These are phyloP conservation scores for Pygocentrus nattereri DNA, from an alignment of 2,797 vertebrate genomes.

Conservation along the genomic window DNA sequence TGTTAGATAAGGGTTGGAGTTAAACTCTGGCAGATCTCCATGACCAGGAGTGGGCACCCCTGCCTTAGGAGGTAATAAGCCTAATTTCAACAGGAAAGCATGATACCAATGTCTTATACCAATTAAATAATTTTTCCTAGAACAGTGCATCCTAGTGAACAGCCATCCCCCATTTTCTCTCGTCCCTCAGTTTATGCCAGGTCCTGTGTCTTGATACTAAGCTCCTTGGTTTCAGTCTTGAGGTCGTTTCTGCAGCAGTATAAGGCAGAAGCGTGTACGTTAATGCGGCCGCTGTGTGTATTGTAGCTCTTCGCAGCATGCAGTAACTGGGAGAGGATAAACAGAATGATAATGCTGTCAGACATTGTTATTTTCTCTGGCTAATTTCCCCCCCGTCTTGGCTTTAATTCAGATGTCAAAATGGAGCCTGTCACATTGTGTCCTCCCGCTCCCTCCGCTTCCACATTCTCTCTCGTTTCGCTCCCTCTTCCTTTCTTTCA, in stretches of 20 bases:
- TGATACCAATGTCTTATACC: no score
- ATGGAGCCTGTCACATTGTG: conserved; percentile 61
- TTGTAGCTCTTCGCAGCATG: conserved; percentile 47
- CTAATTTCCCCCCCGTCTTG: conserved; percentile 58
- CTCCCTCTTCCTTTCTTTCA: conserved; percentile 57
- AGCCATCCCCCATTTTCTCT: neutral
- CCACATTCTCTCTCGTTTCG: conserved; percentile 56
- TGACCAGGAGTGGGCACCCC: no score
- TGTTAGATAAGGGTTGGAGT: no score
- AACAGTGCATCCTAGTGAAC: neutral
- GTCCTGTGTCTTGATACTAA: neutral
- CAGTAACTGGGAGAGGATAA: conserved; percentile 58
- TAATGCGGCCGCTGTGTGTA: conserved; percentile 38
- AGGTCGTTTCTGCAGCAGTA: conserved; percentile 36
- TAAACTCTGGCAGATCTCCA: no score
- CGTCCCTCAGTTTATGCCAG: neutral
- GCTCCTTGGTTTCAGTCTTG: conserved; percentile 9
- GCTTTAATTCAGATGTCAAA: conserved; percentile 66
- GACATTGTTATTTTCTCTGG: conserved; percentile 61
- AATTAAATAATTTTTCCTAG: neutral
- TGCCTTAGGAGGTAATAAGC: no score
- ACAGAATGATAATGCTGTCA: conserved; percentile 63
- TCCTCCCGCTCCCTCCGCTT: conserved; percentile 58
- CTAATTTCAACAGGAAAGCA: no score
- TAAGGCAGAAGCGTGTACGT: conserved; percentile 39